phyloP scores from a whole-genome alignment of 2,888 invertebrate species.

The Cryptus armator region DNA sequence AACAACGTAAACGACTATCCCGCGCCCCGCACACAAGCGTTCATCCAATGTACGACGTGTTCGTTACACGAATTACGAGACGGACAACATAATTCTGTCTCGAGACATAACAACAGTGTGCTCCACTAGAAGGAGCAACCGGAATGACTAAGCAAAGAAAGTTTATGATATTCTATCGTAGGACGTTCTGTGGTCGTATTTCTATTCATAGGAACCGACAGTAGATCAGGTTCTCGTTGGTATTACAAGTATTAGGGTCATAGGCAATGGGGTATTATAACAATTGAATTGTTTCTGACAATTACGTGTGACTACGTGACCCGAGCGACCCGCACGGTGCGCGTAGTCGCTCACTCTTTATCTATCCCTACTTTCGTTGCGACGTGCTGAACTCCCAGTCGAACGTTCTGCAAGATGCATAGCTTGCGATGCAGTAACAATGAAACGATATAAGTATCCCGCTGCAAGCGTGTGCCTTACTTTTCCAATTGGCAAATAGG shows the following conservation, averaged over 20 bases:
- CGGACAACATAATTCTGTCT: conserved; percentile 30
- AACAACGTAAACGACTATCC: conserved; percentile 25
- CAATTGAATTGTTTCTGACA: conserved; percentile 64
- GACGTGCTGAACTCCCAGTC: not conserved
- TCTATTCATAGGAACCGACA: conserved; percentile 1
- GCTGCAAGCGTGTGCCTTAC: conserved; percentile 30
- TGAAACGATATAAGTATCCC: conserved; percentile 27
- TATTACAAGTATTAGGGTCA: conserved; percentile 36
- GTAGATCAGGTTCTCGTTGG: conserved; percentile 27
- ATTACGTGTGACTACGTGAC: conserved; percentile 63
- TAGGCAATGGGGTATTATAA: conserved; percentile 47
- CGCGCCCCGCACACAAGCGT: not conserved
- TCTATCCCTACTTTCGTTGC: not conserved
- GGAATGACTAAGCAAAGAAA: conserved; percentile 51
- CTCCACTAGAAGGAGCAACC: conserved; percentile 16
- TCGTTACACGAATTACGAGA: conserved; percentile 44
- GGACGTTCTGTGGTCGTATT: conserved; percentile 13
- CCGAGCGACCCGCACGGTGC: conserved; percentile 24
- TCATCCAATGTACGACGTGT: not conserved
- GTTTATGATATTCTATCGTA: conserved; percentile 38
- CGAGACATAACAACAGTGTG: conserved; percentile 10
- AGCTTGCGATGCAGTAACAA: conserved; percentile 50
- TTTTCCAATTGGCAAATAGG: conserved; percentile 57
- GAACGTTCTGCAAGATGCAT: conserved; percentile 51
- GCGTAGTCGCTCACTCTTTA: conserved; percentile 34